Evolutionary conservation across 2,888 invertebrate genomes (phyloP).

Genomic region (Phragmatobia fuliginosa): DNA sequence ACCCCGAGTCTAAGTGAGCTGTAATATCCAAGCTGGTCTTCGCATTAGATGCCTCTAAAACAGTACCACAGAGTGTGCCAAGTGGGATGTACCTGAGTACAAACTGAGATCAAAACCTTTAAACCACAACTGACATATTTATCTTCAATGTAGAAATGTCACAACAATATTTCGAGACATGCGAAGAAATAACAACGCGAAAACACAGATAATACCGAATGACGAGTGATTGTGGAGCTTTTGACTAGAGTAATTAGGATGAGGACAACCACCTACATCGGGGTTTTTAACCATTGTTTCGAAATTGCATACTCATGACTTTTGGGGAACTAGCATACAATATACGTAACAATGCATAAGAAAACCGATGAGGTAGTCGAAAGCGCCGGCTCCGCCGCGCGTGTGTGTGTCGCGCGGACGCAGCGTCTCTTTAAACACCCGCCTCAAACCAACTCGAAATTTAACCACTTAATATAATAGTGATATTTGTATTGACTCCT

Average conservation of each 20-base stretch:
- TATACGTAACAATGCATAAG: constrained; percentile 53
- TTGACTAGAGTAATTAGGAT: constrained; percentile 69
- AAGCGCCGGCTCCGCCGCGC: constrained; percentile 84
- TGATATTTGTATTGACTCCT: constrained; percentile 2
- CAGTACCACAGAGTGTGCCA: constrained; percentile 84
- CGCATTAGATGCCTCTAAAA: constrained; percentile 64
- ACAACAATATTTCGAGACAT: constrained; percentile 82
- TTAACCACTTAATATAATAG: constrained; percentile 22
- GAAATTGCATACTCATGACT: constrained; percentile 41
- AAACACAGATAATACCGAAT: constrained; percentile 80
- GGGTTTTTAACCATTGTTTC: constrained; percentile 50
- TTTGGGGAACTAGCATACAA: constrained; percentile 40
- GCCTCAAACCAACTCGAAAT: constrained; percentile 63
- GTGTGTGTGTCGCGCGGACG: constrained; percentile 78
- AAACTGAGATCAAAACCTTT: constrained; percentile 68
- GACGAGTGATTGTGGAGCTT: constrained; percentile 70
- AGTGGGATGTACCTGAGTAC: constrained; percentile 82
- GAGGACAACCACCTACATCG: constrained; percentile 67
- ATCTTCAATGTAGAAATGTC: constrained; percentile 73
- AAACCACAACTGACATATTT: constrained; percentile 70
- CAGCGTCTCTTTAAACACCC: constrained; percentile 61
- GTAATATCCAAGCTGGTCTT: constrained; percentile 60
- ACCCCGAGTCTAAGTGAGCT: constrained; percentile 54
- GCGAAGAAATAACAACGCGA: constrained; percentile 82
- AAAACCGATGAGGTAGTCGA: constrained; percentile 68